Evolutionary conservation across 1,140 invertebrate species (phyloP), one percentile per base, ranked within the genome.

Genomic region (Phymastichus coffea): DNA sequence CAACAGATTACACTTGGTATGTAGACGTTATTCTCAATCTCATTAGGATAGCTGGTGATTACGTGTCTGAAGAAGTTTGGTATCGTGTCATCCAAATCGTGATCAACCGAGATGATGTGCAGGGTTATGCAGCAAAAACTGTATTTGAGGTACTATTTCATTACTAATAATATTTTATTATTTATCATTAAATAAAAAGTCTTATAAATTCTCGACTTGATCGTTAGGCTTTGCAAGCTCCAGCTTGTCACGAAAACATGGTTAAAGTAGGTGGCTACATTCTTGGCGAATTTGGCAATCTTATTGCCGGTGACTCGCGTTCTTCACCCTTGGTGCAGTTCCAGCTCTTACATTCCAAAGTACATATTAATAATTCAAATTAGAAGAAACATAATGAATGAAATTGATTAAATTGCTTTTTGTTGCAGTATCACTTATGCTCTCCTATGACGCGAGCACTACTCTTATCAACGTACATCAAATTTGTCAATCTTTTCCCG

Each of bases 231-330:
- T 79, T 99, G 44, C 95, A 98, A 85, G 95, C 96, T 40, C 95
- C 95, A 23, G 96, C 97, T 46, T 99, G 97, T 76, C 98, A 99
- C 80, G 98, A 99, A 83, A 99, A 99, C 78, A 99, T 99, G 97
- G 97, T 99, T 0, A 99, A 99, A 87, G 98, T 99, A 41, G 97
- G 97, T 51, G 98, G 97, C 23, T 99, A 99, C 70, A 99, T 99
- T 69, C 83, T 99, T 38, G 98, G 98, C 54, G 98, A 99, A 82
- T 99, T 99, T 84, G 98, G 98, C 25, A 99, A 99, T 83, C 84
- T 99, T 20, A 99, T 99, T 75, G 97, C 98, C 66, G 97, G 97
- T 10, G 98, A 99, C 82, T 92, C 94, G 55, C 85, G 97, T 49
- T 99, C 97, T 35, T 96, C 95, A 57, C 95, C 97, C 33, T 81